Conservation (phyloP, 2,797 vertebrate genomes). For the Holocentrus rufus region DNA sequence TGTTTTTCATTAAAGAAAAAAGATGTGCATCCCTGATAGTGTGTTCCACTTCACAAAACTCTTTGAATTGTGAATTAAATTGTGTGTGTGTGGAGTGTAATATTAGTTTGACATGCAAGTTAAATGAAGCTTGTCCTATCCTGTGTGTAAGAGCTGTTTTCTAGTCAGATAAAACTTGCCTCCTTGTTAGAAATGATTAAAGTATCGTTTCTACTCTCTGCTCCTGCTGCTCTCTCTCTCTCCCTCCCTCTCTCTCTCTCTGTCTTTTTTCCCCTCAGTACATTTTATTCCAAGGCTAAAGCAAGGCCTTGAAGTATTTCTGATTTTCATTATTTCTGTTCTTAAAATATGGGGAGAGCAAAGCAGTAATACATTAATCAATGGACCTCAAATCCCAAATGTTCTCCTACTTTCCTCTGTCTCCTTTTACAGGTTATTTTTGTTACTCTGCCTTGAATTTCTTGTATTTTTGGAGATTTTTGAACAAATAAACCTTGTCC, state of each 20-base stretch:
- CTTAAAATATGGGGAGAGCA: background rate
- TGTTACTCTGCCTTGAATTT: too few relatives aligned
- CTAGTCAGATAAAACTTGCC: constrained; percentile 14
- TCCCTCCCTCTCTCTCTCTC: background rate
- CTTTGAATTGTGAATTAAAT: constrained; percentile 26
- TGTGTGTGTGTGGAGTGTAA: background rate
- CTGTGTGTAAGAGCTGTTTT: constrained; percentile 21
- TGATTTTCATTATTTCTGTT: background rate
- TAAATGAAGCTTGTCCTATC: constrained; percentile 13
- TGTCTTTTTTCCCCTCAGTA: too few relatives aligned
- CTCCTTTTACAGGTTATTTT: too few relatives aligned
- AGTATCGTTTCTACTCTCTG: constrained; percentile 9
- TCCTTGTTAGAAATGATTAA: constrained; percentile 35
- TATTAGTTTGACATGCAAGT: constrained; percentile 32
- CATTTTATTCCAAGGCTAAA: too few relatives aligned
- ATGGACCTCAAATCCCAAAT: background rate
- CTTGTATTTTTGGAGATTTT: too few relatives aligned
- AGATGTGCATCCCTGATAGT: constrained; percentile 38
- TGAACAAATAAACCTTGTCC: background rate
- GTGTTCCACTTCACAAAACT: constrained; percentile 27
- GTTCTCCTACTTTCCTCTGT: background rate
- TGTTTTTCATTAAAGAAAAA: constrained; percentile 54
- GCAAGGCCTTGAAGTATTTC: background rate
- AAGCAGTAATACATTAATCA: background rate
- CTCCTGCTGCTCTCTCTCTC: constrained; percentile 1